These are phyloP conservation scores for Actinernus sp. DNA, from an alignment of 92 coral and sea anemone species.

Conservation along the genomic window DNA sequence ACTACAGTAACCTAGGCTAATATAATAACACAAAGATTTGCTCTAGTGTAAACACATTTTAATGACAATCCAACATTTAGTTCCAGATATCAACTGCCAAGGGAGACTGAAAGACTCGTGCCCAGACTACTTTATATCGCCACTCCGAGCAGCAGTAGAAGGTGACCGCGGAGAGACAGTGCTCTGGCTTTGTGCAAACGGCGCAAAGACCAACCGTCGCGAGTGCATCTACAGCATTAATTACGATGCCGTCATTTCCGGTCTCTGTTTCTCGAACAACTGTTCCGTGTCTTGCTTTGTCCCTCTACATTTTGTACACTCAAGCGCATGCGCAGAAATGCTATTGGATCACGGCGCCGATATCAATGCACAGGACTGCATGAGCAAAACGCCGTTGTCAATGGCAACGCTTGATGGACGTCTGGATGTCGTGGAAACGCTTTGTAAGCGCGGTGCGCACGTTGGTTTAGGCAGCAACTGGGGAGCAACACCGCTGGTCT, in stretches of 20 bases:
- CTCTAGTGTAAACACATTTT: too few relatives aligned
- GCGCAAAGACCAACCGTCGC: constrained; percentile 60
- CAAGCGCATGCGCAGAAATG: constrained; percentile 49
- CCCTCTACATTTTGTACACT: constrained; percentile 71
- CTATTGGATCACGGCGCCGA: constrained; percentile 62
- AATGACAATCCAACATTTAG: too few relatives aligned
- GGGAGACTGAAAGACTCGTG: constrained; percentile 49
- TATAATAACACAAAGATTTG: too few relatives aligned
- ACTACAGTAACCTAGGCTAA: too few relatives aligned
- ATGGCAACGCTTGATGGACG: constrained; percentile 83
- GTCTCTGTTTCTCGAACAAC: constrained; percentile 55
- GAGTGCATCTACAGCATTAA: constrained; percentile 66
- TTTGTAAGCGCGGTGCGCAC: constrained; percentile 62
- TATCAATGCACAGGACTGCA: constrained; percentile 62
- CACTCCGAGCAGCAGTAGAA: constrained; percentile 79
- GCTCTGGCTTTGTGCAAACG: constrained; percentile 60
- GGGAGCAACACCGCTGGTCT: constrained; percentile 83
- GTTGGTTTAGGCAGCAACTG: constrained; percentile 65
- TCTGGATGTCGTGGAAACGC: constrained; percentile 52
- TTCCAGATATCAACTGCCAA: constrained; percentile 52
- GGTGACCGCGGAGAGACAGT: constrained; percentile 51
- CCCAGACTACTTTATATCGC: constrained; percentile 56
- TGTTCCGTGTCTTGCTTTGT: constrained; percentile 74
- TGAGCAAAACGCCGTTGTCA: constrained; percentile 76
- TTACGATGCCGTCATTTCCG: constrained; percentile 54